Evolutionary conservation across 2,113 vertebrate species (phyloP), one percentile per base, ranked within the genome.

Genomic region (Psittacara wagleri): DNA sequence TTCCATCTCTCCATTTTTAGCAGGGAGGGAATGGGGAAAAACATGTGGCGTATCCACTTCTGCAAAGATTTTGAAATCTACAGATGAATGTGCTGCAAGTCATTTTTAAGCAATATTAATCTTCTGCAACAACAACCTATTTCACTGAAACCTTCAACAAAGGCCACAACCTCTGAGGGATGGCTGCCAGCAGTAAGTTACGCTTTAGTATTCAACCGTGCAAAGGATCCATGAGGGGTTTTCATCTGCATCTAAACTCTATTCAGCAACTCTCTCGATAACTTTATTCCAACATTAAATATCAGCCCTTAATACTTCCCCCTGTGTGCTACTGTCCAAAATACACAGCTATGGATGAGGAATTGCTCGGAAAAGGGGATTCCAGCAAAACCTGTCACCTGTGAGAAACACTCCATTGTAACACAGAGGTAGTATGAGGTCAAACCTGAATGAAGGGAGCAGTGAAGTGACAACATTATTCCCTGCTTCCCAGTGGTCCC

Each of bases 101-200:
- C 7, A 83, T 62, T 94, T 86, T 85, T 20, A 62, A 90, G 76
- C 85, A 92, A 63, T n/a, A 74, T 59, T 76, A 48, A 62, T 93
- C 67, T 90, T 57, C 72, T 86, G 76, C 63, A 90, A 67, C 18
- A 81, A 46, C 79, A 92, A 85, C 12, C 41, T 77, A 31, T 68
- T 92, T 67, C 88, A 54, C 72, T 59, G 41, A 2, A 6, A 88
- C 73, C 80, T 86, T 88, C 94, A 92, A 55, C 67, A 92, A 94
- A 90, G 83, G 64, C 77, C 66, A 88, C 81, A 94, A 41, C 29
- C 35, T 57, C 68, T 28, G 13, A 86, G 73, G 55, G 51, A 59
- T 7, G 13, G 12, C 6, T 83, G 88, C 83, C 80, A 92, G 68
- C n/a, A 76, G 51, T 52, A 64, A 75, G 57, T 46, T 87, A 70